Percentiles rank a stretch among this genome's conserved stretches.
phyloP scores from a whole-genome alignment of 2,888 invertebrate genomes.

The Hoplodrina ambigua region DNA sequence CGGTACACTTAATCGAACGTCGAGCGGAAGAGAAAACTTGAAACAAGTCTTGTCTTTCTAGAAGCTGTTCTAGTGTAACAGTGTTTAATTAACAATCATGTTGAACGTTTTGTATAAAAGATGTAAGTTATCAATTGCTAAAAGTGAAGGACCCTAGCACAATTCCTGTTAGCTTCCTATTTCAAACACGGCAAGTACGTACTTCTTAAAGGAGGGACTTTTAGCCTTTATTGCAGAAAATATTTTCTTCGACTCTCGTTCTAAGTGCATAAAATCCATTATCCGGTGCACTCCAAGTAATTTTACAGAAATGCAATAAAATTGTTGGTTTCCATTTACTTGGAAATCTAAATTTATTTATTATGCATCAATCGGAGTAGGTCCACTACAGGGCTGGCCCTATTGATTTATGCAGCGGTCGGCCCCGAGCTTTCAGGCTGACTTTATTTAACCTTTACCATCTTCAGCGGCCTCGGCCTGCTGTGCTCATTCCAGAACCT shows the following conservation, averaged over 20 bases:
- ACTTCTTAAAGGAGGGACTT: too few species aligned
- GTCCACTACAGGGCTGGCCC: too few species aligned
- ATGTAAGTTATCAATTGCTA: neutral
- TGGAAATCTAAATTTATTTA: neutral
- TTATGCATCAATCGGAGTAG: neutral
- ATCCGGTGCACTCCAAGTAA: too few species aligned
- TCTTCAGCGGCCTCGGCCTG: neutral
- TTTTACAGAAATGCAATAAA: too few species aligned
- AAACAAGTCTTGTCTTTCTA: constrained; percentile 58
- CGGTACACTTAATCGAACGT: constrained; percentile 53
- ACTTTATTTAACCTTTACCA: neutral
- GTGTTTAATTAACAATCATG: too few species aligned
- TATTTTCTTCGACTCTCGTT: neutral
- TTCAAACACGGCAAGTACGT: neutral
- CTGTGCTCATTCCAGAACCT: neutral
- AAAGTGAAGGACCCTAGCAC: neutral
- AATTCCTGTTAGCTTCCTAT: neutral
- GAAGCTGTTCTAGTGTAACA: constrained; percentile 21
- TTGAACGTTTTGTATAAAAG: neutral
- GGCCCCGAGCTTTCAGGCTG: neutral
- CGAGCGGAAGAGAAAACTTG: constrained; percentile 73
- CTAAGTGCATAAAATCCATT: neutral
- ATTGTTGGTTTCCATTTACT: neutral
- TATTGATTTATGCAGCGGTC: neutral
- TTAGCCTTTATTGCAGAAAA: neutral